Conservation (phyloP, 2,797 vertebrate species). For the Erethizon dorsatum region DNA sequence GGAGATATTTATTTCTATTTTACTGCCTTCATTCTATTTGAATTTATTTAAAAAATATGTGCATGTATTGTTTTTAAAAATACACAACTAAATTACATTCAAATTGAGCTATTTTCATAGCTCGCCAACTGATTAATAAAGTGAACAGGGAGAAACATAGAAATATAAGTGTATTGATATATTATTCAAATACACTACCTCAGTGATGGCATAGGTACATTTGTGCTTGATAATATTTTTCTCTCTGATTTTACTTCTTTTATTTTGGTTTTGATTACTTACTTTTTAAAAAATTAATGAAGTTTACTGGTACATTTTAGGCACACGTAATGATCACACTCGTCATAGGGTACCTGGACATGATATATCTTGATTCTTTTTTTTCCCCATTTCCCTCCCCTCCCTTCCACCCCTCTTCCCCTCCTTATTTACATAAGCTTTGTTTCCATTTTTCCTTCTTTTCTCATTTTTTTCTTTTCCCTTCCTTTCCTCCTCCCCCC, state of each 20-base stretch:
- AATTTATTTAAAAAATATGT: not conserved
- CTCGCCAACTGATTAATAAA: not conserved
- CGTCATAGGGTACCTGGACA: too few relatives aligned
- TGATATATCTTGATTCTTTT: not conserved
- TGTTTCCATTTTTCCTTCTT: not conserved
- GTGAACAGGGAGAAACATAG: constrained; percentile 13
- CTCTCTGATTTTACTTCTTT: constrained; percentile 42
- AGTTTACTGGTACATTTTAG: not conserved
- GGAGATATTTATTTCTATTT: constrained; percentile 6
- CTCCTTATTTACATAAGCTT: not conserved
- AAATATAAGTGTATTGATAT: not conserved
- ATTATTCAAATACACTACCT: not conserved
- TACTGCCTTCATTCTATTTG: constrained; percentile 9
- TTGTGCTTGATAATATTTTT: constrained; percentile 45
- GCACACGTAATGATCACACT: not conserved
- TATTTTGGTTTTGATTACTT: constrained; percentile 45
- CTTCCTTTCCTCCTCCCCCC: not conserved
- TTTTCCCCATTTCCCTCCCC: not conserved
- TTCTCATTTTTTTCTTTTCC: not conserved
- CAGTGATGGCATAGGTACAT: not conserved
- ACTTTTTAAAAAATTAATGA: not conserved
- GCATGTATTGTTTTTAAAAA: not conserved
- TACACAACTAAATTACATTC: constrained; percentile 18
- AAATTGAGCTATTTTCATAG: constrained; percentile 39
- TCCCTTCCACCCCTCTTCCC: not conserved